phyloP scores from a whole-genome alignment of 1,140 invertebrate genomes.

The Bactericera cockerelli region DNA sequence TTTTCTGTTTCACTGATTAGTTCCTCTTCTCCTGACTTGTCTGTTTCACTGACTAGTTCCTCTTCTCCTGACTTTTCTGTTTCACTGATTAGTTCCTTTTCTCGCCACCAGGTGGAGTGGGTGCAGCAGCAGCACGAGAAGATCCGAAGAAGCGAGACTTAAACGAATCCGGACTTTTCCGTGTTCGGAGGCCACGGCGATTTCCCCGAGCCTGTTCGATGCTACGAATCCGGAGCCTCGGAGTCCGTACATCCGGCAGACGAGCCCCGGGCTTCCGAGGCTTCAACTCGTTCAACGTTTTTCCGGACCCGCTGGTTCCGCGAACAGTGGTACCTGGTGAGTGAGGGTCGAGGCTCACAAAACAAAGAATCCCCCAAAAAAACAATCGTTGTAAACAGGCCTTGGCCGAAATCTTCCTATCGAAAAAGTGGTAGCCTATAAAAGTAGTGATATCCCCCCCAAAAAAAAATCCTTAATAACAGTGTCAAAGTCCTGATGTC shows the following conservation, averaged over 20 bases:
- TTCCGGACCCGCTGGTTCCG: conserved; percentile 85
- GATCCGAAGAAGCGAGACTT: conserved; percentile 71
- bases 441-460: no score
- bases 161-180: conserved; percentile 30
- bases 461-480: no score
- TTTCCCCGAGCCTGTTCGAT: conserved; percentile 18
- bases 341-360: no score
- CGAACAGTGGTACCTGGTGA: conserved; percentile 96
- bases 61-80: no score
- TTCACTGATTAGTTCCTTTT: no score
- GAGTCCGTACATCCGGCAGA: conserved; percentile 34
- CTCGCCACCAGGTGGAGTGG: conserved; percentile 61
- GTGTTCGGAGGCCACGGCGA: conserved; percentile 10
- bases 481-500: no score
- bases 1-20: no score
- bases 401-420: no score
- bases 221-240: conserved; percentile 19
- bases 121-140: conserved; percentile 83
- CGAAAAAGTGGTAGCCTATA: no score
- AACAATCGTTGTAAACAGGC: no score
- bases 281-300: conserved; percentile 43
- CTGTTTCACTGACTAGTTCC: no score
- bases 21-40: conserved; percentile 4
- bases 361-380: no score
- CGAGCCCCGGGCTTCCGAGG: conserved; percentile 41